Evolutionary conservation across 2,113 vertebrate species (phyloP), one percentile per base, ranked within the genome.

Genomic region (Boleophthalmus pectinirostris): DNA sequence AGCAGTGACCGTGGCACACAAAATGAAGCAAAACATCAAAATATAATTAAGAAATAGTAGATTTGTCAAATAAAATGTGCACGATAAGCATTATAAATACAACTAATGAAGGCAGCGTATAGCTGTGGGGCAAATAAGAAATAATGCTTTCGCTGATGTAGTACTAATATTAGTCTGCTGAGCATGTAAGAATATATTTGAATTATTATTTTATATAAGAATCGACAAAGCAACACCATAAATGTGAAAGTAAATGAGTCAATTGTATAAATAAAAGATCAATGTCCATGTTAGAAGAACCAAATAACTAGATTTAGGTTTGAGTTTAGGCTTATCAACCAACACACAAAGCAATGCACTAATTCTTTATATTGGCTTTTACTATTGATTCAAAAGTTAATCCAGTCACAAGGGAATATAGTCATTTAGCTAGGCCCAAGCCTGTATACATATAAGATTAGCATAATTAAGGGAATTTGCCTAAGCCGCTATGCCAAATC

Each of bases 1-100:
- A 87, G 73, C 78, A 86, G 79, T 82, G 73, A 87, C 85, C 77
- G 77, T 78, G 82, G 73, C 82, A 88, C 85, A 89, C 79, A 90
- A 91, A 90, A 92, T 69, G 64, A 87, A 85, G 45, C 83, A 89
- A 86, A 61, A 85, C 77, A 66, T 33, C 70, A 76, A 84, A 82
- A 76, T 66, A 80, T 73, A 57, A 3, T 74, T 21, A 5, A 25
- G 23, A 46, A 71, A 67, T 18, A 18, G 49, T 74, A 3, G 74
- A 70, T 64, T 66, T 35, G 85, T 81, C 33, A 49, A 77, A 85
- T 38, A 35, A 65, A 76, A 76, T 68, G 69, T 68, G 74, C 71
- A 77, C 74, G 75, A 66, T 72, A 77, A 70, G 77, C 74, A 82
- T 63, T 71, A 80, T 85, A 69, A 79, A 82, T 75, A 74, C 80